phyloP scores from a whole-genome alignment of 2,797 vertebrate genomes.

The Clarias laeviceps region DNA sequence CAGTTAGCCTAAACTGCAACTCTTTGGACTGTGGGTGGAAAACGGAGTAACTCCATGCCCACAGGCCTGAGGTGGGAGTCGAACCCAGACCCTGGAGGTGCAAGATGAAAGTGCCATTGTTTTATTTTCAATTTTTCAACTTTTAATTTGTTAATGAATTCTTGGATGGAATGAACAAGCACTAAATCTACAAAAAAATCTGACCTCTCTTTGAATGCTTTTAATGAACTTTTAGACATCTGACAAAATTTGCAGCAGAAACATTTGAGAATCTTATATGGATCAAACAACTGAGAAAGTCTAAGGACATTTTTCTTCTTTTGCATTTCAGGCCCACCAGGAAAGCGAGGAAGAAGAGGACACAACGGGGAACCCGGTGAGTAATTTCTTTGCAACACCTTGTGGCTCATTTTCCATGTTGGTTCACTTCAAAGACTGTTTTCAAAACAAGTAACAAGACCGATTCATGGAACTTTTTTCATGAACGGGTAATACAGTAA shows the following conservation, averaged over 20 bases:
- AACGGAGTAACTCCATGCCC: no score
- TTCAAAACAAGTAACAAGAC: conserved; percentile 16
- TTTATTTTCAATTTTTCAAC: conserved; percentile 4
- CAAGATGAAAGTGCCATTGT: no score
- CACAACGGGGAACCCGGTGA: conserved; percentile 94
- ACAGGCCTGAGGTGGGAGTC: no score
- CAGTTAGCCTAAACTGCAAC: no score
- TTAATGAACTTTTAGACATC: conserved; percentile 24
- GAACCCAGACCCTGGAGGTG: no score
- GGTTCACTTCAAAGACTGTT: conserved; percentile 16
- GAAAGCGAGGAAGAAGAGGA: conserved; percentile 95
- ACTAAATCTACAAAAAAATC: conserved; percentile 51
- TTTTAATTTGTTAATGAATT: conserved; percentile 57
- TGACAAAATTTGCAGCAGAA: conserved; percentile 20
- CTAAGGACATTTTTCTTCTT: conserved; percentile 50
- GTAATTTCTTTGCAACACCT: conserved; percentile 59
- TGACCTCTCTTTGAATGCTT: conserved; percentile 33
- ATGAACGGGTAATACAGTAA: conserved; percentile 34
- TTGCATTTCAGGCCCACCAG: conserved; percentile 88
- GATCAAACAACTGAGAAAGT: conserved; percentile 46
- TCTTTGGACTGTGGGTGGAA: no score
- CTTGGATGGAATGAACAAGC: conserved; percentile 43
- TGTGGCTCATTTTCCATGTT: conserved; percentile 14
- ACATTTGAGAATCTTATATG: conserved; percentile 33
- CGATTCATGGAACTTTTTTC: conserved; percentile 20